phyloP scores from a whole-genome alignment of 2,113 vertebrate species.

The Sylvilagus bachmani region DNA sequence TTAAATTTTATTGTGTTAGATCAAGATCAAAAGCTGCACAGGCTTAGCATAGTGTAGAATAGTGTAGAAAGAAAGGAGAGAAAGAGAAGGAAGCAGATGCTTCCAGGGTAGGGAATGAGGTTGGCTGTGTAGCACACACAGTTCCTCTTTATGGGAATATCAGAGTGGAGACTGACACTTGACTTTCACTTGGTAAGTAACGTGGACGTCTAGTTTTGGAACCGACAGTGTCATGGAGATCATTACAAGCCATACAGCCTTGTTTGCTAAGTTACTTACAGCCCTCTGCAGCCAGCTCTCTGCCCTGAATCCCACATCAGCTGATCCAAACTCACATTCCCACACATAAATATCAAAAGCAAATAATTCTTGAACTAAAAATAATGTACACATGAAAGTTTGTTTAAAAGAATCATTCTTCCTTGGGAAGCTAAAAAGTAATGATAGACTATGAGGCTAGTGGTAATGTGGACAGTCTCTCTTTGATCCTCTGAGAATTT shows the following conservation, averaged over 20 bases:
- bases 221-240: not conserved
- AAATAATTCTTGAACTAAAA: slow-evolving; percentile 67
- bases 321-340: slow-evolving; percentile 47
- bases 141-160: not conserved
- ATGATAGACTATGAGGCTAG: not conserved
- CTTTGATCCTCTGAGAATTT: slow-evolving; percentile 72
- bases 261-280: not conserved
- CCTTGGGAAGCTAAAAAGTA: slow-evolving; percentile 33
- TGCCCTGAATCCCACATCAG: not conserved
- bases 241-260: not conserved
- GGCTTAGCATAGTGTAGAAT: not conserved
- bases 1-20: not conserved
- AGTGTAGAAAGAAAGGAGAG: not conserved
- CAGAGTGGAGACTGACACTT: not conserved
- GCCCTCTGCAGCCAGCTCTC: not conserved
- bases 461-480: not conserved
- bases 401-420: slow-evolving; percentile 44
- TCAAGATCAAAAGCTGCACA: not conserved
- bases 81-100: not conserved
- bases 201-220: not conserved
- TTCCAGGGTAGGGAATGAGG: not conserved
- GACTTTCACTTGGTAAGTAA: not conserved
- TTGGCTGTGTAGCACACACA: not conserved
- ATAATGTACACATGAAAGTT: slow-evolving; percentile 64
- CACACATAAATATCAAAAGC: slow-evolving; percentile 50